Conservation (phyloP, 2,888 invertebrate genomes). For the Aricia artaxerxes region DNA sequence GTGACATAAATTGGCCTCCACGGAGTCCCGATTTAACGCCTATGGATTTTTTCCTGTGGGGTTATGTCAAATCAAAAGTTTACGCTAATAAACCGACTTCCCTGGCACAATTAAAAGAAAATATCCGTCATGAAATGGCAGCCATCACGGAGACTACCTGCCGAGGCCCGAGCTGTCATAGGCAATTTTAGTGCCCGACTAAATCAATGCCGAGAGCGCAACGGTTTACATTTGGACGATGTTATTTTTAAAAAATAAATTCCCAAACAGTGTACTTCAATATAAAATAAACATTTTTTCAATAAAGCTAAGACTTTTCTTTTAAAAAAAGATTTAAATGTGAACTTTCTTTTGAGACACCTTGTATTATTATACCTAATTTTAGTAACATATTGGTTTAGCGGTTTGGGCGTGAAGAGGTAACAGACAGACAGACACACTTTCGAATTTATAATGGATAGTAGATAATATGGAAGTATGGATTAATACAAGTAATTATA, state of each 20-base stretch:
- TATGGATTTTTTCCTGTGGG: constrained; percentile 37
- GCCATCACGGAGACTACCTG: constrained; percentile 36
- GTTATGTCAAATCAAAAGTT: constrained; percentile 36
- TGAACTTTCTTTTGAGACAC: not conserved
- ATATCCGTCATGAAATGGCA: constrained; percentile 36
- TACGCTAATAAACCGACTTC: constrained; percentile 32
- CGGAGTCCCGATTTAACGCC: constrained; percentile 36
- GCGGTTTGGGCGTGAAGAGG: no score
- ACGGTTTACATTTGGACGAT: constrained; percentile 39
- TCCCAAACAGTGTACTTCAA: not conserved
- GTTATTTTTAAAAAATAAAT: constrained; percentile 33
- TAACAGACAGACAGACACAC: no score
- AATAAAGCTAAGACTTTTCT: not conserved
- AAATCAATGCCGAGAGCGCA: constrained; percentile 39
- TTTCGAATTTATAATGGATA: no score
- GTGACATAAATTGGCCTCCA: constrained; percentile 17
- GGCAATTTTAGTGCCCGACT: constrained; percentile 36
- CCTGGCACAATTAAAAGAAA: constrained; percentile 4
- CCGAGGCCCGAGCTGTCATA: constrained; percentile 34
- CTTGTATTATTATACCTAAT: not conserved
- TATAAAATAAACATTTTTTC: not conserved
- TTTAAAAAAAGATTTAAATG: not conserved
- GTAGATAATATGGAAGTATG: no score
- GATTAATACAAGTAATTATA: no score
- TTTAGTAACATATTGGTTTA: no score